phyloP scores from a whole-genome alignment of 2,888 invertebrate species.

The Palloptera scutellata region DNA sequence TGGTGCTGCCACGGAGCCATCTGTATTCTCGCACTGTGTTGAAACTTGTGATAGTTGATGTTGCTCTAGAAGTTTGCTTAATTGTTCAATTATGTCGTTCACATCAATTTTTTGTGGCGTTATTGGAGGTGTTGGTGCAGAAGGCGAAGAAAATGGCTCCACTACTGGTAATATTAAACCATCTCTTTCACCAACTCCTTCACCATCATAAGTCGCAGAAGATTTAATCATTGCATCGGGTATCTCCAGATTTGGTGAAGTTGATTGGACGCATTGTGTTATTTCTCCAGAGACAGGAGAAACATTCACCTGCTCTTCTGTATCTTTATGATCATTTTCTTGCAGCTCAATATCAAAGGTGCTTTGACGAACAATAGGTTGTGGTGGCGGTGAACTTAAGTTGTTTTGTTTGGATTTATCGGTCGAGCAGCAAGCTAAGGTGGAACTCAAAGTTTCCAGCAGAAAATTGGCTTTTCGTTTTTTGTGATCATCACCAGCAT shows the following conservation, averaged over 20 bases:
- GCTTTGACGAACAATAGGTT: constrained; percentile 47
- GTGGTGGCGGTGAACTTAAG: constrained; percentile 28
- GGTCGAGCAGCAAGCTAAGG: constrained; percentile 30
- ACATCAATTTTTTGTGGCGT: constrained; percentile 32
- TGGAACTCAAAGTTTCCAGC: constrained; percentile 45
- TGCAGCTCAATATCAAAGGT: constrained; percentile 50
- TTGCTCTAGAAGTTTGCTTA: constrained; percentile 45
- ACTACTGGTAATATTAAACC: constrained; percentile 39
- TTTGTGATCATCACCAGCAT: constrained; percentile 39
- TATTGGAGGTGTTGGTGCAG: constrained; percentile 12
- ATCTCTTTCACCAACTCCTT: constrained; percentile 36
- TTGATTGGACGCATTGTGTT: constrained; percentile 8
- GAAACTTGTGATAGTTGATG: constrained; percentile 28
- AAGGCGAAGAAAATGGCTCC: constrained; percentile 24
- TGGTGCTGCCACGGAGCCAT: constrained; percentile 12
- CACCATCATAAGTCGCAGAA: constrained; percentile 41
- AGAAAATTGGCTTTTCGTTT: constrained; percentile 43
- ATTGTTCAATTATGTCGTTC: constrained; percentile 49
- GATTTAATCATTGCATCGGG: constrained; percentile 41
- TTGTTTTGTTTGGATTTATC: neutral
- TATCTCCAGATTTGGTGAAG: constrained; percentile 26
- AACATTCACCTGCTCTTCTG: constrained; percentile 9
- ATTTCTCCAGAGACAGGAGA: constrained; percentile 7
- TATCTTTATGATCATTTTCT: constrained; percentile 18
- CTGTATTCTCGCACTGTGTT: constrained; percentile 29